A percentile compares a stretch with the other conserved stretches of the same genome.
phyloP scores from a whole-genome alignment of 2,113 vertebrate species.

The Panthera tigris region DNA sequence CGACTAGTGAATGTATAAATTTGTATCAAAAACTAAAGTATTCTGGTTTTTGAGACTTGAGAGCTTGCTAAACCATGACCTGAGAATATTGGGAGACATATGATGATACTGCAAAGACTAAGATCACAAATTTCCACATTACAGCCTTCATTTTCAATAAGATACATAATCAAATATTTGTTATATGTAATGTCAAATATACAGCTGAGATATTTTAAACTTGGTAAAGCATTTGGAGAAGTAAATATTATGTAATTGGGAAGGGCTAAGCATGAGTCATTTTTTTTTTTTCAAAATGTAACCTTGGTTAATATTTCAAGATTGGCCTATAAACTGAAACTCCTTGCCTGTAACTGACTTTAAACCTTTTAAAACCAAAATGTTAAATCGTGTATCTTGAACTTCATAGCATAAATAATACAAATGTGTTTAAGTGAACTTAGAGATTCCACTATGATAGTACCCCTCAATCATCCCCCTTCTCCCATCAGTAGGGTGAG shows the following conservation, averaged over 20 bases:
- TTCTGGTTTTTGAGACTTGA: conserved; percentile 13
- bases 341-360: conserved; percentile 40
- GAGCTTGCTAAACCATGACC: neutral
- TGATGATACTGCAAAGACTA: neutral
- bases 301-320: conserved; percentile 66
- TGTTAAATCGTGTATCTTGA: conserved; percentile 25
- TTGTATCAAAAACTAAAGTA: conserved; percentile 36
- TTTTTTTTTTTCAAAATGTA: conserved; percentile 49
- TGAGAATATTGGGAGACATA: neutral
- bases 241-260: conserved; percentile 72
- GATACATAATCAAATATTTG: conserved; percentile 56
- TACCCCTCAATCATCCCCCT: too few species aligned
- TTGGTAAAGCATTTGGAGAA: conserved; percentile 61
- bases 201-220: conserved; percentile 63
- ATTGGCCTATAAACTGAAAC: conserved; percentile 57
- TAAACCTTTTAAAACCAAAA: conserved; percentile 41
- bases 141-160: conserved; percentile 38
- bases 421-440: neutral
- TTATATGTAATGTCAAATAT: conserved; percentile 67
- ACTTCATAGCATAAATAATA: neutral
- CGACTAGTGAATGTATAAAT: neutral
- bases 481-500: neutral
- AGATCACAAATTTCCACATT: neutral
- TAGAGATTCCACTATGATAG: neutral
- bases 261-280: conserved; percentile 55